Base-by-base conservation (phyloP, 92 coral and sea anemone species). In the Bergia puertoricense region DNA sequence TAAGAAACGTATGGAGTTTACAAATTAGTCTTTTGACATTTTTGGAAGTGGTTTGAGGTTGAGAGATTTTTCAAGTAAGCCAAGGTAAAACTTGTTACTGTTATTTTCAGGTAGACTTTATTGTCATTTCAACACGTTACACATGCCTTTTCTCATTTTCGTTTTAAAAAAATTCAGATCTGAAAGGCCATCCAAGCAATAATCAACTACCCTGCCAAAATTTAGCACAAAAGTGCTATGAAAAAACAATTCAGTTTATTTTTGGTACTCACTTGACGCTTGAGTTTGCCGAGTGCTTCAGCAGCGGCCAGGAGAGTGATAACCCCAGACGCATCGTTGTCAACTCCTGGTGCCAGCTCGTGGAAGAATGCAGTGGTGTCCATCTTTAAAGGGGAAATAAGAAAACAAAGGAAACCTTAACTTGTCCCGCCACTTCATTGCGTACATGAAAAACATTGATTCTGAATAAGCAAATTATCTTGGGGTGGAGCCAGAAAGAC, bases 311-410 rank as follows among this genome's bases (percentile, higher is more conserved):
- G 86, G 45, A 94, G 92, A 4, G 94, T 94, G 18, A 95, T 83
- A 1, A 95, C 91, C 10, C 99, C 99, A 13, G 99, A 90, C 0
- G 95, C 99, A 62, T 96, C 99, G 86, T 96, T 96, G 42, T 96
- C 99, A 30, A 94, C 98, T 81, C 98, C 99, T 23, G 90, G 92
- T 22, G 93, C 94, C 37, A 96, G 72, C 51, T 96, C 97, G 65
- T 96, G 98, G 92, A 96, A 96, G 86, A 93, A 96, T 62, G 96
- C 90, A 74, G 92, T 93, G 85, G 98, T 88, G 88, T 96, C 99
- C 88, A 96, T 78, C 99, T 96, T 81, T 37, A 65, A 40, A 82
- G 59, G 2, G 66, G 7, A 44, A 13, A 37, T 57, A 59, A 72
- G n/a, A 44, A 20, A 92, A 30, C 22, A 46, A 5, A 4, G 57